Evolutionary conservation across 2,888 invertebrate species (phyloP), one percentile per base, ranked within the genome.

Genomic region (Kuschelorhynchus macadamiae): DNA sequence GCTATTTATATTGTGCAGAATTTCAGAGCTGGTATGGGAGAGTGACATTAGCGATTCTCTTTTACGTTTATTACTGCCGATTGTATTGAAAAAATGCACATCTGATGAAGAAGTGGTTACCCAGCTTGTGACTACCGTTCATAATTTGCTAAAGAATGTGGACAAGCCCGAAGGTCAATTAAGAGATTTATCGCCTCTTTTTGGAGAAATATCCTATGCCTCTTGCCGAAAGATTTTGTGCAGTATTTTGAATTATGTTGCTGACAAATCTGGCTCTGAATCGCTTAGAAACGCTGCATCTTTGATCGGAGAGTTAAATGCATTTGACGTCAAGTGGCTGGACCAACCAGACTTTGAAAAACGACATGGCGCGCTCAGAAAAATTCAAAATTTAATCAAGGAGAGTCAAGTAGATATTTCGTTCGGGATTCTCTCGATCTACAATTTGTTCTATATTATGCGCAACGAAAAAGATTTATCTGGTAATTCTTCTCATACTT

Each of bases 271-370:
- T 0, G 84, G 84, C 64, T 83, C 85, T 9, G 72, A 83, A 11
- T 67, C 76, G 42, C 72, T 79, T 2, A 73, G 65, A 44, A 85
- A 86, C 57, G 85, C 88, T 57, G 85, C 88, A 0, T 81, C 85
- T 11, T 78, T 92, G 11, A 82, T 93, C 1, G 80, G 81, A 3
- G 88, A 92, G 81, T 86, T 97, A 75, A 98, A 98, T 83, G 91
- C 97, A 0, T 96, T 91, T 87, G 93, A 97, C 82, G 87, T 88
- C 44, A 89, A 91, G 71, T 93, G 93, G 90, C 87, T 97, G n/a
- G 97, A 97, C 76, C 97, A 98, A 80, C 96, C 97, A 0, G 96
- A 98, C 84, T 96, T 93, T 77, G 90, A 93, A 68, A 87, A 87
- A 75, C 87, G 98, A 74, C 85, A 97, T 17, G 89, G 91, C 57